Percentiles rank a stretch among this genome's conserved stretches.
These are phyloP conservation scores for Cynoglossus semilaevis DNA, from an alignment of 2,113 vertebrate species.

Conservation along the genomic window DNA sequence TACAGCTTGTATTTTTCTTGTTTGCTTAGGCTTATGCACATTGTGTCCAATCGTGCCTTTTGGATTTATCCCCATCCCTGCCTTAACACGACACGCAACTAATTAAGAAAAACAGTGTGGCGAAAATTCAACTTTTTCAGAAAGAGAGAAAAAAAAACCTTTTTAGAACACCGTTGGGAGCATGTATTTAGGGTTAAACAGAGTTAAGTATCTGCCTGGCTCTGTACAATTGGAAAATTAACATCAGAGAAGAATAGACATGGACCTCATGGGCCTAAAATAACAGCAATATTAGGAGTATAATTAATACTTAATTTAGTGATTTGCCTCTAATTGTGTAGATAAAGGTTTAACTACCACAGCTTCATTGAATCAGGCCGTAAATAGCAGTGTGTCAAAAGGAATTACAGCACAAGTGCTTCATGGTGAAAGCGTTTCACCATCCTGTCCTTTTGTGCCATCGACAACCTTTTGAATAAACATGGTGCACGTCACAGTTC, in stretches of 20 bases:
- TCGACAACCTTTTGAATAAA: slow-evolving; percentile 24
- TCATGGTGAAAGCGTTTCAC: slow-evolving; percentile 13
- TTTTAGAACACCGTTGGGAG: no score
- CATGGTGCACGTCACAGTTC: slow-evolving; percentile 13
- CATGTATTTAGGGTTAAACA: background rate
- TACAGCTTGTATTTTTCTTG: slow-evolving; percentile 13
- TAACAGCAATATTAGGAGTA: background rate
- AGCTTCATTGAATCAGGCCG: background rate
- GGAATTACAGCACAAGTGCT: background rate
- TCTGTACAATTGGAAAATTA: no score
- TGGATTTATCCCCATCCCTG: slow-evolving; percentile 13
- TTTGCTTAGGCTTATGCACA: slow-evolving; percentile 2
- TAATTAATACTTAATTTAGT: background rate
- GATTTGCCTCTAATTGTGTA: background rate
- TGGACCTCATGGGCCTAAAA: background rate
- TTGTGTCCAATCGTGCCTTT: background rate
- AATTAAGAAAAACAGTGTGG: background rate
- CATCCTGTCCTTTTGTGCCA: slow-evolving; percentile 26
- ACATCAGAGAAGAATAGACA: background rate
- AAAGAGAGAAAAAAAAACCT: background rate
- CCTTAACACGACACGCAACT: background rate
- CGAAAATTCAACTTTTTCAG: background rate
- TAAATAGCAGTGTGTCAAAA: background rate
- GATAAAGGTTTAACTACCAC: slow-evolving; percentile 6
- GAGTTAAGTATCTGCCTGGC: background rate